Evolutionary conservation across 1,140 invertebrate species (phyloP), one percentile per base, ranked within the genome.

Genomic region (Drosophila quadrilineata): DNA sequence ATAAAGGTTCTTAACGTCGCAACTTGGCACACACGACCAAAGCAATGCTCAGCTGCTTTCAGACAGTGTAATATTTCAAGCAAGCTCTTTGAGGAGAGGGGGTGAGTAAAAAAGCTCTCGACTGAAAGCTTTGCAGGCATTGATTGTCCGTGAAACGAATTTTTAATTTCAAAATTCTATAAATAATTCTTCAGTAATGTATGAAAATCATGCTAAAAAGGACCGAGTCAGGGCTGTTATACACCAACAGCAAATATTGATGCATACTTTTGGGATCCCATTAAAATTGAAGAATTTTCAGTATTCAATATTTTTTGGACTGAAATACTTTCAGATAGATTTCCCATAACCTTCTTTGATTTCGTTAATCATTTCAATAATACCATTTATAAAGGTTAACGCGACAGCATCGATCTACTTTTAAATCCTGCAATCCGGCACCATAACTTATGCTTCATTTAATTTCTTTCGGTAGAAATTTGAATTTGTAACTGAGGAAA

Each of bases 11-110:
- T n/a, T 2, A 1, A 4, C 12, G 19, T 12, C 8, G 36, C 76
- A 26, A 4, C 48, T 57, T 16, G 73, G 33, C 59, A 31, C 12
- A n/a, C 26, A 36, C 41, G 48, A 70, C 76, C 77, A 84, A 77
- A 52, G 10, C 35, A 19, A 49, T 54, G 8, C 10, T 65, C 28
- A 3, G 2, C 3, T 0, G 1, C 1, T 1, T 2, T 1, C 3
- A 6, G 9, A 1, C 10, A 16, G 12, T 59, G 33, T 1, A 36
- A 6, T 3, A 64, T 4, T 38, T 71, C 1, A 65, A 40, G 1
- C 4, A 35, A 76, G 57, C 52, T 80, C 36, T 54, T n/a, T n/a
- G 10, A 22, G 16, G 29, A 14, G 9, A 12, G 40, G 14, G 6
- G 10, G 28, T 10, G 0, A 1, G 5, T 2, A 19, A 3, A 6